Conservation (phyloP, 2,888 invertebrate genomes). For the Pristionchus fissidentatus region DNA sequence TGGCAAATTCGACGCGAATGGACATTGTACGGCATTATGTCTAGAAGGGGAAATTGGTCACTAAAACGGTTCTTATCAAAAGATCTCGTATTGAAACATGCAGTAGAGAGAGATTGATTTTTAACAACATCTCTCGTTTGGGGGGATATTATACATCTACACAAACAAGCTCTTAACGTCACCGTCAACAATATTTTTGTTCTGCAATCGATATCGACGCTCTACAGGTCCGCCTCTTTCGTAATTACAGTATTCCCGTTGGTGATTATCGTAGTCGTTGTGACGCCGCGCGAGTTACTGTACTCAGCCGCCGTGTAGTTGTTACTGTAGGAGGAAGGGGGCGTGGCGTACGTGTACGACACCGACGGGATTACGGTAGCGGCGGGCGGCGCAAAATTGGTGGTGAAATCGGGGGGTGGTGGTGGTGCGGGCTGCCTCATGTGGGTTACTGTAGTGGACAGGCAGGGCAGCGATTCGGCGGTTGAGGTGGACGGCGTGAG, state of each 20-base stretch:
- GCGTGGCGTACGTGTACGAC: background rate
- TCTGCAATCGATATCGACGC: background rate
- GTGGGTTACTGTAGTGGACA: constrained; percentile 1
- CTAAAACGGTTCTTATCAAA: background rate
- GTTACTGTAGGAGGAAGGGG: background rate
- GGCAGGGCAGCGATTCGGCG: constrained; percentile 7
- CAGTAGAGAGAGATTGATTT: too few species aligned
- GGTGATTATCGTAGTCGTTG: constrained; percentile 15
- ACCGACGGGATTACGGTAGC: constrained; percentile 42
- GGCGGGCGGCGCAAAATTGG: background rate
- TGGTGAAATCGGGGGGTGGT: background rate
- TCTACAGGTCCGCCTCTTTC: constrained; percentile 40
- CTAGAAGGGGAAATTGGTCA: constrained; percentile 14
- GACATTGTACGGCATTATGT: constrained; percentile 32
- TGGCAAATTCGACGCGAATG: constrained; percentile 18
- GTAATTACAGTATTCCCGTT: constrained; percentile 32
- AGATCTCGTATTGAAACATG: too few species aligned
- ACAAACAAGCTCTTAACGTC: constrained; percentile 17
- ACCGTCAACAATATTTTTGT: background rate
- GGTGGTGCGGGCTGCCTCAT: background rate
- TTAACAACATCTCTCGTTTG: too few species aligned
- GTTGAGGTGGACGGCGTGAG: constrained; percentile 7
- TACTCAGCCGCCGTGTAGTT: constrained; percentile 17
- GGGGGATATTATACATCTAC: background rate
- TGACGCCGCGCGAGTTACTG: constrained; percentile 19